phyloP scores from a whole-genome alignment of 2,113 vertebrate species.

The Malurus alboscapulatus region DNA sequence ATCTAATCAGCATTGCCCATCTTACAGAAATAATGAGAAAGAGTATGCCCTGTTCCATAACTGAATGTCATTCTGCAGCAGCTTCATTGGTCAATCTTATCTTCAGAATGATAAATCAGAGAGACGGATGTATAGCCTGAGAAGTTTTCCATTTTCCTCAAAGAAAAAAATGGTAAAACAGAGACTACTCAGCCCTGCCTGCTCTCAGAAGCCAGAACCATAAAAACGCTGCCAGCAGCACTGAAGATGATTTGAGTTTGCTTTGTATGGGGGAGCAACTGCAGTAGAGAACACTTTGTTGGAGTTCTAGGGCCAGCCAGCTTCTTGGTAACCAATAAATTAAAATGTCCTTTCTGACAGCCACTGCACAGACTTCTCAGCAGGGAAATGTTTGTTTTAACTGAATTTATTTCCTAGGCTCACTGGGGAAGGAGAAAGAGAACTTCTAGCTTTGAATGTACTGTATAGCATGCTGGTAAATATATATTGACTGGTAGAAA shows the following conservation, averaged over 20 bases:
- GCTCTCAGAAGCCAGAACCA: not conserved
- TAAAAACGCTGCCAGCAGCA: not conserved
- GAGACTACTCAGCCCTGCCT: not conserved
- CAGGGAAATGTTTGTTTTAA: slow-evolving; percentile 30
- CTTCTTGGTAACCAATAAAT: slow-evolving; percentile 34
- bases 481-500: not conserved
- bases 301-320: not conserved
- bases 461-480: not conserved
- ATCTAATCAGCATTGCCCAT: not conserved
- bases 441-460: not conserved
- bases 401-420: slow-evolving; percentile 20
- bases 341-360: slow-evolving; percentile 32
- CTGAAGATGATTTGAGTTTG: slow-evolving; percentile 9
- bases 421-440: not conserved
- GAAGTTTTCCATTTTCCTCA: slow-evolving; percentile 12
- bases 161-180: not conserved
- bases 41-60: not conserved
- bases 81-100: slow-evolving; percentile 1
- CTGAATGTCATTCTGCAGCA: not conserved
- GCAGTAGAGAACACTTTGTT: slow-evolving; percentile 8
- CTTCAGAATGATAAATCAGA: slow-evolving; percentile 27
- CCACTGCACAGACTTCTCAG: not conserved
- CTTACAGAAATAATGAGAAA: slow-evolving; percentile 12
- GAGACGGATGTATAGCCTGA: not conserved
- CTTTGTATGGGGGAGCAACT: not conserved